phyloP scores from a whole-genome alignment of 2,888 invertebrate genomes.

The Sarcophaga carnaria region DNA sequence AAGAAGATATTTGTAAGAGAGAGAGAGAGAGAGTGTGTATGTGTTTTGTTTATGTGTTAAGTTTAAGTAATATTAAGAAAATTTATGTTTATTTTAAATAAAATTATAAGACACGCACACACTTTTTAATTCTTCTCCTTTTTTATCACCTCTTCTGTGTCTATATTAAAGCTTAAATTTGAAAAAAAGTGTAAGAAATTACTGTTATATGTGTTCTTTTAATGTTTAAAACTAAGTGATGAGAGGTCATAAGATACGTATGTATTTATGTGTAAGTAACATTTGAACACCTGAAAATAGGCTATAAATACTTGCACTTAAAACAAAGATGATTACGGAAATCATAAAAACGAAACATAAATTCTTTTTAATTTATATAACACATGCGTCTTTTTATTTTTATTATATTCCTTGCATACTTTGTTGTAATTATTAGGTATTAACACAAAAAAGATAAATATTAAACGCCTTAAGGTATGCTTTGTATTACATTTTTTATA shows the following conservation, averaged over 20 bases:
- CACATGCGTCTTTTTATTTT: constrained; percentile 37
- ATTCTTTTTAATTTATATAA: constrained; percentile 15
- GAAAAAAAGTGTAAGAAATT: constrained; percentile 49
- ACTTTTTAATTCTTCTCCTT: neutral
- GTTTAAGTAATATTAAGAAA: constrained; percentile 73
- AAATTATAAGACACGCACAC: constrained; percentile 63
- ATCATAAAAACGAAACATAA: constrained; percentile 42
- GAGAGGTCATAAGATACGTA: constrained; percentile 48
- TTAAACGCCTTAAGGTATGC: constrained; percentile 25
- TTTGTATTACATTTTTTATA: constrained; percentile 11
- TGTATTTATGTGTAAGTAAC: constrained; percentile 11
- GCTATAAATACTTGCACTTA: constrained; percentile 75
- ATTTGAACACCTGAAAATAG: constrained; percentile 72
- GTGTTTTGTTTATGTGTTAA: constrained; percentile 40
- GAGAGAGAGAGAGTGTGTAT: constrained; percentile 13
- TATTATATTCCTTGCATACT: neutral
- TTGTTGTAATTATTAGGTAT: constrained; percentile 11
- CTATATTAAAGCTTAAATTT: constrained; percentile 35
- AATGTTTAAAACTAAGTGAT: neutral
- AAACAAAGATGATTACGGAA: constrained; percentile 49
- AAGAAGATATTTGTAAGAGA: neutral
- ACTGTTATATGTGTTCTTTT: neutral
- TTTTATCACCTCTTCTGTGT: neutral
- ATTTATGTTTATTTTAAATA: constrained; percentile 80
- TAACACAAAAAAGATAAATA: neutral